Percentiles rank a stretch among this genome's conserved stretches.
phyloP scores from a whole-genome alignment of 2,113 vertebrate genomes.

The Coryphaenoides rupestris region DNA sequence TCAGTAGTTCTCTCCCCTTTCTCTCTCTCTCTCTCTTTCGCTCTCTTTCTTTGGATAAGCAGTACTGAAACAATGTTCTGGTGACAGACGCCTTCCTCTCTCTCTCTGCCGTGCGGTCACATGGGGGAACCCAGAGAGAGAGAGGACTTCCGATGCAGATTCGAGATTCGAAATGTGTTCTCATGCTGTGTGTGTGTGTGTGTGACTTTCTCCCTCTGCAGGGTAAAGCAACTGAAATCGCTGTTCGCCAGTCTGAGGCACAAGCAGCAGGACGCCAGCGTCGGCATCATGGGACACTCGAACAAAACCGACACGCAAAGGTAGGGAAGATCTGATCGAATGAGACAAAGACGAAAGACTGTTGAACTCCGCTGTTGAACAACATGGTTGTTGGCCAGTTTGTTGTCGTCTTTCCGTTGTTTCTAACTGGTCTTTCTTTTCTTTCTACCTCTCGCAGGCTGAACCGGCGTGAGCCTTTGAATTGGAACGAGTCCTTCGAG shows the following conservation, averaged over 20 bases:
- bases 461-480: constrained; percentile 74
- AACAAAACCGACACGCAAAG: constrained; percentile 61
- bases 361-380: no score
- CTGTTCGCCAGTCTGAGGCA: constrained; percentile 86
- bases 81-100: background rate
- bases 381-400: no score
- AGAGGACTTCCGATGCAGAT: no score
- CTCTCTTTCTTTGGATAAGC: background rate
- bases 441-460: constrained; percentile 66
- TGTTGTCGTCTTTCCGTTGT: background rate
- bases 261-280: constrained; percentile 76
- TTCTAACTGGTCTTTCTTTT: background rate
- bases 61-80: background rate
- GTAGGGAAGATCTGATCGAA: no score
- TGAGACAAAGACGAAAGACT: background rate
- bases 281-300: constrained; percentile 35
- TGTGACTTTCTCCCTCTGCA: constrained; percentile 46
- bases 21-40: no score
- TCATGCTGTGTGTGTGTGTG: no score
- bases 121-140: no score
- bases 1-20: no score
- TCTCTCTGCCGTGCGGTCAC: no score
- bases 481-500: constrained; percentile 89
- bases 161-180: background rate
- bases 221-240: constrained; percentile 89